Evolutionary conservation across 2,888 invertebrate genomes (phyloP).

Genomic region (Dryomyza anilis): DNA sequence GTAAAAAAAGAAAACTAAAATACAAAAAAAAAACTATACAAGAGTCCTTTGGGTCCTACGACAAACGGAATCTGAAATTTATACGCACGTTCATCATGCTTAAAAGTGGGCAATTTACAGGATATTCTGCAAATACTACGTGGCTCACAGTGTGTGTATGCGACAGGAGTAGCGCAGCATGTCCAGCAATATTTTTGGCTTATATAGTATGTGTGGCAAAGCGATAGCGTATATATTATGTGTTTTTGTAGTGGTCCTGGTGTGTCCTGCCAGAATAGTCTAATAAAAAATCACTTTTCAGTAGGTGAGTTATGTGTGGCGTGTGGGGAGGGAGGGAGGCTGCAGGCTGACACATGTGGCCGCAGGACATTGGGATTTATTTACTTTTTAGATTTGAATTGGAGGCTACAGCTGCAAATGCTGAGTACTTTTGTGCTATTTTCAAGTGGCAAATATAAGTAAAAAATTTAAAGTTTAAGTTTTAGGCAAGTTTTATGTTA

Average conservation of each 20-base stretch:
- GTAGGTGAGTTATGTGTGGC: no score
- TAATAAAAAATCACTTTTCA: conserved; percentile 2
- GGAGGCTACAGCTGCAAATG: no score
- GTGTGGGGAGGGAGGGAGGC: no score
- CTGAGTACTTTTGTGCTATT: no score
- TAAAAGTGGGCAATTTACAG: conserved; percentile 13
- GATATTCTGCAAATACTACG: not conserved
- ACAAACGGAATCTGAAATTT: conserved; percentile 53
- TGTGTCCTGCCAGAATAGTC: not conserved
- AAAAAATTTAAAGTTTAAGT: no score
- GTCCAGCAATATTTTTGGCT: not conserved
- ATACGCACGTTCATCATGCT: conserved; percentile 35
- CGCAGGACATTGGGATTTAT: not conserved
- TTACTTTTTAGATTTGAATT: not conserved
- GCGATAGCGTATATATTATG: not conserved
- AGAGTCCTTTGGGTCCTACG: conserved; percentile 17
- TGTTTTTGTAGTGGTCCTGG: not conserved
- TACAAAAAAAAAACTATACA: not conserved
- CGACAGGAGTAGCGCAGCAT: not conserved
- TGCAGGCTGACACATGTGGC: not conserved
- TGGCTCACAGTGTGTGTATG: not conserved
- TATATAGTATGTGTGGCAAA: not conserved
- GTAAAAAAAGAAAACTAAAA: not conserved
- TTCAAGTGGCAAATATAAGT: no score
- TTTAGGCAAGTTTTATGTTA: no score